These are phyloP conservation scores for Shargacucullia verbasci DNA, from an alignment of 2,888 invertebrate species.

Conservation along the genomic window DNA sequence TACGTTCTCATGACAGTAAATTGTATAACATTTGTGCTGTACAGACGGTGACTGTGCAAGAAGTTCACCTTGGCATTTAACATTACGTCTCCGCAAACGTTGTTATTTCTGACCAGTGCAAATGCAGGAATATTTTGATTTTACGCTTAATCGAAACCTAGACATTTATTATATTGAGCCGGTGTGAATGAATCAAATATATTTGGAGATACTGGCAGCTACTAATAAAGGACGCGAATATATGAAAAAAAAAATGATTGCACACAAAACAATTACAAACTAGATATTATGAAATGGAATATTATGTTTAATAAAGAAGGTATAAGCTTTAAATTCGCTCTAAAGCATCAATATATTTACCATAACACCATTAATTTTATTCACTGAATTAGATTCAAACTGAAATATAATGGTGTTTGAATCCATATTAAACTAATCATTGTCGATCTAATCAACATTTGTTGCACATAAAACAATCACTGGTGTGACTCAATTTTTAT, in stretches of 20 bases:
- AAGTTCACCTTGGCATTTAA: slow-evolving; percentile 85
- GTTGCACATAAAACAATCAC: slow-evolving; percentile 41
- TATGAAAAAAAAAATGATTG: neutral
- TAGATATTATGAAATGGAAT: no score
- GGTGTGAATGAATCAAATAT: neutral
- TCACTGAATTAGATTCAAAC: slow-evolving; percentile 14
- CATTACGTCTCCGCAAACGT: slow-evolving; percentile 65
- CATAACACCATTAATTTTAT: neutral
- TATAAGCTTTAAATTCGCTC: no score
- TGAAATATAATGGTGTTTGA: slow-evolving; percentile 24
- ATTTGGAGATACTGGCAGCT: neutral
- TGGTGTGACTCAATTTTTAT: slow-evolving; percentile 58
- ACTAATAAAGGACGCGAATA: neutral
- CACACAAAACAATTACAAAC: no score
- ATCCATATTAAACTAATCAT: slow-evolving; percentile 41
- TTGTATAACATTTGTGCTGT: slow-evolving; percentile 61
- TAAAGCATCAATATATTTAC: no score
- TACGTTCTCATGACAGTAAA: slow-evolving; percentile 48
- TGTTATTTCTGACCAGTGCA: slow-evolving; percentile 60
- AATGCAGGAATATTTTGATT: slow-evolving; percentile 37
- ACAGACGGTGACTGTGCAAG: slow-evolving; percentile 74
- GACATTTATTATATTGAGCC: neutral
- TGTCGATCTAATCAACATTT: slow-evolving; percentile 40
- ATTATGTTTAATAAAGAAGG: no score
- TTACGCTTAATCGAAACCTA: slow-evolving; percentile 4